Percentiles rank a stretch among this genome's conserved stretches.
Conservation (phyloP, 2,888 invertebrate species). For the Aporophyla nigra region DNA sequence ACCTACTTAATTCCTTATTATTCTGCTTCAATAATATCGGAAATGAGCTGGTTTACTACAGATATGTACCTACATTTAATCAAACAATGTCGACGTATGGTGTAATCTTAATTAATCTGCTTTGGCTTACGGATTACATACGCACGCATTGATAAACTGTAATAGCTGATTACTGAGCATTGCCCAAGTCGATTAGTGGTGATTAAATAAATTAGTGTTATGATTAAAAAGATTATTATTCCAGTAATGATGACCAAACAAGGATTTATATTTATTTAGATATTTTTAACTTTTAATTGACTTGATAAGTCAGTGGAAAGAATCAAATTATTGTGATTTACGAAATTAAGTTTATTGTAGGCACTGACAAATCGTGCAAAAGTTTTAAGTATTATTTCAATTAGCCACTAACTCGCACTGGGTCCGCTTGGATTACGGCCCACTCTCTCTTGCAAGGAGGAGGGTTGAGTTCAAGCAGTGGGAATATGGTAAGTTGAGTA, state of each 20-base stretch:
- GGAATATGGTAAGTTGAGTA: too few relatives aligned
- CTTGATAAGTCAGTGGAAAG: too few relatives aligned
- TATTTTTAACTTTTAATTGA: too few relatives aligned
- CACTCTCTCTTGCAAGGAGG: too few relatives aligned
- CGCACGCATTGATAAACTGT: conserved; percentile 49
- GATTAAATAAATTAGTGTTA: conserved; percentile 42
- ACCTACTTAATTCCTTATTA: conserved; percentile 7
- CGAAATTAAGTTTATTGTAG: too few relatives aligned
- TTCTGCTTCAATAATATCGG: conserved; percentile 4
- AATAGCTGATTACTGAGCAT: conserved; percentile 59
- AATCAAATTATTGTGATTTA: too few relatives aligned
- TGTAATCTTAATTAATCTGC: conserved; percentile 65
- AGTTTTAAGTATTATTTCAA: too few relatives aligned
- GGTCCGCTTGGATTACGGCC: too few relatives aligned
- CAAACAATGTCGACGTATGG: conserved; percentile 46
- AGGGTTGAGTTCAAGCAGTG: too few relatives aligned
- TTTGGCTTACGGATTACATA: conserved; percentile 59
- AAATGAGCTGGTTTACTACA: conserved; percentile 22
- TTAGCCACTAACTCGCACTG: too few relatives aligned
- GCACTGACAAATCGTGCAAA: too few relatives aligned
- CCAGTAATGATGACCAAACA: neutral
- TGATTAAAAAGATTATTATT: conserved; percentile 32
- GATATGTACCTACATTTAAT: conserved; percentile 26
- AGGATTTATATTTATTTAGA: neutral
- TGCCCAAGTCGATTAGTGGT: conserved; percentile 43